phyloP scores from a whole-genome alignment of 2,888 invertebrate genomes.

The Podabrus alpinus region DNA sequence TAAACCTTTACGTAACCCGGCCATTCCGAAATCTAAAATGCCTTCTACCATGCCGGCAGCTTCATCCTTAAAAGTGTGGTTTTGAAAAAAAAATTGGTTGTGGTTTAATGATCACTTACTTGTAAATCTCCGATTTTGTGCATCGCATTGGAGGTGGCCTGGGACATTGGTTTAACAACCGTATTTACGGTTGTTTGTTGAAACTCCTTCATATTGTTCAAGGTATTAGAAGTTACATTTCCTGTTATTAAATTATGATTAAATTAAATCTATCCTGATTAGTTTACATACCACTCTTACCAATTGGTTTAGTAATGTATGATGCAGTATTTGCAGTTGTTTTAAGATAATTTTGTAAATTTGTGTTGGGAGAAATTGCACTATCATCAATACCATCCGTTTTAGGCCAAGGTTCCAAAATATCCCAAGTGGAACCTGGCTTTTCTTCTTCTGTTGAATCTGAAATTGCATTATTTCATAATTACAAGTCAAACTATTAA shows the following conservation, averaged over 20 bases:
- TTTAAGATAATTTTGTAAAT: slow-evolving; percentile 26
- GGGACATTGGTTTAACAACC: slow-evolving; percentile 44
- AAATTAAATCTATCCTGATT: neutral
- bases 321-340: slow-evolving; percentile 15
- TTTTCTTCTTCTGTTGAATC: slow-evolving; percentile 33
- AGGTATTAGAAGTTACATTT: slow-evolving; percentile 49
- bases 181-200: slow-evolving; percentile 61
- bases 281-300: slow-evolving; percentile 5
- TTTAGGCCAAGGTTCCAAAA: slow-evolving; percentile 14
- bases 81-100: neutral
- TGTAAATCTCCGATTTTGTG: slow-evolving; percentile 67
- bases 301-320: slow-evolving; percentile 19
- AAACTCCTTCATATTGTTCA: slow-evolving; percentile 59
- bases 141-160: slow-evolving; percentile 61
- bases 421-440: slow-evolving; percentile 28
- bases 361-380: neutral
- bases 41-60: slow-evolving; percentile 69
- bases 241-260: slow-evolving; percentile 38
- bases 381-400: slow-evolving; percentile 1
- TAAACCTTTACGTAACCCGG: slow-evolving; percentile 63
- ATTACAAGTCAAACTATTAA: neutral
- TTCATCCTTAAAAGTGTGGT: slow-evolving; percentile 58
- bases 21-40: slow-evolving; percentile 65
- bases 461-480: neutral
- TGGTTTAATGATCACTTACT: slow-evolving; percentile 51